A percentile compares a stretch with the other conserved stretches of the same genome.
These are phyloP conservation scores for Coelopa pilipes DNA, from an alignment of 2,888 invertebrate species.

Conservation along the genomic window DNA sequence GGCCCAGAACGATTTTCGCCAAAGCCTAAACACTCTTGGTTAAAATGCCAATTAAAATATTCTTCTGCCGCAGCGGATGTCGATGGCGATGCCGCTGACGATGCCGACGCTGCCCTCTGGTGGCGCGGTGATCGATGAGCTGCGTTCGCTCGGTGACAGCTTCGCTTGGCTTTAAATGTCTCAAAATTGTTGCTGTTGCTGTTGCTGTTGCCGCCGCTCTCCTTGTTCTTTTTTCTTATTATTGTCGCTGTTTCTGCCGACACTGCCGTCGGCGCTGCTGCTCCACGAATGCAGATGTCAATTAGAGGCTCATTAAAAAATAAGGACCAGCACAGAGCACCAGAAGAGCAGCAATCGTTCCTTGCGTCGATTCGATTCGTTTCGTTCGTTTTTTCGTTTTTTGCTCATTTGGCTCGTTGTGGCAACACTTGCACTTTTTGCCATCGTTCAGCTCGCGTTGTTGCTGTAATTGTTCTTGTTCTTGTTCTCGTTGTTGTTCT, in stretches of 20 bases:
- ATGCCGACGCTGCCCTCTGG: background rate
- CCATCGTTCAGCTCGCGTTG: conserved; percentile 12
- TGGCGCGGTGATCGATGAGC: conserved; percentile 51
- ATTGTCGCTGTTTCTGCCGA: background rate
- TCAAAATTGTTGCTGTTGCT: conserved; percentile 34
- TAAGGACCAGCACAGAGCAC: conserved; percentile 36
- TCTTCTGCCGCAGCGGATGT: conserved; percentile 36
- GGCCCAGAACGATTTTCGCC: conserved; percentile 59
- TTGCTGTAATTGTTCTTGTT: conserved; percentile 29
- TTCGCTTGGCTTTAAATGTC: conserved; percentile 39
- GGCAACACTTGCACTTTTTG: conserved; percentile 61
- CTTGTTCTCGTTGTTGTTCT: conserved; percentile 30
- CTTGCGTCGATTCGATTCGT: background rate
- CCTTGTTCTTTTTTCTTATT: conserved; percentile 9
- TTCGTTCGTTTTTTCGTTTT: too few relatives aligned
- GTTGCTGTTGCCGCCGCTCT: conserved; percentile 33
- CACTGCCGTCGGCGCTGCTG: background rate
- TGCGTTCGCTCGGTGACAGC: conserved; percentile 43
- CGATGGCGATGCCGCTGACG: background rate
- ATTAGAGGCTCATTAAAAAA: conserved; percentile 65
- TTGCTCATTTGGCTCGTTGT: background rate
- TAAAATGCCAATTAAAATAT: conserved; percentile 66
- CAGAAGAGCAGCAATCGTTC: conserved; percentile 15
- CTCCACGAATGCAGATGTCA: conserved; percentile 64
- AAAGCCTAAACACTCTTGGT: conserved; percentile 66